These are phyloP conservation scores for Mustelus asterias DNA, from an alignment of 2,113 vertebrate genomes.

Conservation along the genomic window DNA sequence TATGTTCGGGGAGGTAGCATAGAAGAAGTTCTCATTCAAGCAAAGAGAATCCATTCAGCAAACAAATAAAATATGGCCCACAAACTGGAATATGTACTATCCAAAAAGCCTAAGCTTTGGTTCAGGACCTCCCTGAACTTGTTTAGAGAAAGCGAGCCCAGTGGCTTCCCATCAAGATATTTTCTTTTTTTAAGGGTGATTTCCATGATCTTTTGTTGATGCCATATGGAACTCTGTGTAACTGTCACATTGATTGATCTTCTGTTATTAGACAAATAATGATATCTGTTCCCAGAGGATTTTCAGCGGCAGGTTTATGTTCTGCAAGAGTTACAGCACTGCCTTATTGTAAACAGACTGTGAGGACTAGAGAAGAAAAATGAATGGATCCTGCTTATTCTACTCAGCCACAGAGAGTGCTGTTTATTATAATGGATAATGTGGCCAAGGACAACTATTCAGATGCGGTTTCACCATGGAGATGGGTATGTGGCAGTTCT, in stretches of 20 bases:
- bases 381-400: neutral
- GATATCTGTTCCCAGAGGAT: slow-evolving; percentile 14
- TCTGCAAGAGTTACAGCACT: neutral
- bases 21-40: neutral
- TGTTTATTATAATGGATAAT: neutral
- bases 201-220: neutral
- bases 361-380: neutral
- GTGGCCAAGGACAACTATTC: neutral
- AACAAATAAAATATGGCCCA: neutral
- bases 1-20: neutral
- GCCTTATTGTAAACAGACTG: slow-evolving; percentile 13
- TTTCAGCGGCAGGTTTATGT: slow-evolving; percentile 15
- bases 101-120: neutral
- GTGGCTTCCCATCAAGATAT: neutral
- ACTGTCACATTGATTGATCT: slow-evolving; percentile 3
- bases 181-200: neutral
- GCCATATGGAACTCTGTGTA: neutral
- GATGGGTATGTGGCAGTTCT: neutral
- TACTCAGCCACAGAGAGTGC: neutral
- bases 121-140: neutral
- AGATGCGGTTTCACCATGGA: neutral
- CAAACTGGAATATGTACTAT: neutral
- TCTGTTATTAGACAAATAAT: neutral
- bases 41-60: neutral
- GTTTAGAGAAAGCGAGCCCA: neutral